Percentiles rank a stretch among this genome's conserved stretches.
These are phyloP conservation scores for Cyanistes caeruleus DNA, from an alignment of 2,113 vertebrate genomes.

Conservation along the genomic window DNA sequence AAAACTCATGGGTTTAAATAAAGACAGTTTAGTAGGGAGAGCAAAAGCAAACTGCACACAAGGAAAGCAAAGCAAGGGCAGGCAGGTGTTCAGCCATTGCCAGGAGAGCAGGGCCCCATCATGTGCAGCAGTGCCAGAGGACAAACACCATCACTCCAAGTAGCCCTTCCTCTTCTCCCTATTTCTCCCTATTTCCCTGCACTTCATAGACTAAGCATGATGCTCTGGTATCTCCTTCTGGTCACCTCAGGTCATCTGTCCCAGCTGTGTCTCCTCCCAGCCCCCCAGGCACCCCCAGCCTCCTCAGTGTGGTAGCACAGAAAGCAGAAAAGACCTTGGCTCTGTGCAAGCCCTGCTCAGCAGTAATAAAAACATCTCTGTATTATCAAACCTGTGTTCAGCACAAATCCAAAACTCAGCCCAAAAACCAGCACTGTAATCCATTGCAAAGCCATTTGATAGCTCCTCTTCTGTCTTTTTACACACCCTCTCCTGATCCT, in stretches of 20 bases:
- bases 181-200: neutral
- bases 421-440: neutral
- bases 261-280: neutral
- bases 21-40: neutral
- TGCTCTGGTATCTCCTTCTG: neutral
- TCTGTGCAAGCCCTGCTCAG: neutral
- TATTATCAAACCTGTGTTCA: neutral
- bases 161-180: fast-evolving
- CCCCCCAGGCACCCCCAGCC: too few relatives aligned
- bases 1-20: neutral
- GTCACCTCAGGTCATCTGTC: too few relatives aligned
- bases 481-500: neutral
- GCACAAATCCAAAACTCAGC: neutral
- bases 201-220: neutral
- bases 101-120: neutral
- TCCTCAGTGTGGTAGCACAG: fast-evolving
- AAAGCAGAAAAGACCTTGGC: neutral
- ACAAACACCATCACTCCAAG: neutral
- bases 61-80: neutral
- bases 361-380: neutral
- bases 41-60: fast-evolving
- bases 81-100: neutral
- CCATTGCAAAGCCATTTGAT: neutral
- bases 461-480: neutral
- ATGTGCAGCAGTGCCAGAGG: fast-evolving